Evolutionary conservation across 2,797 vertebrate genomes (phyloP).

Genomic region (Sylvia borin): DNA sequence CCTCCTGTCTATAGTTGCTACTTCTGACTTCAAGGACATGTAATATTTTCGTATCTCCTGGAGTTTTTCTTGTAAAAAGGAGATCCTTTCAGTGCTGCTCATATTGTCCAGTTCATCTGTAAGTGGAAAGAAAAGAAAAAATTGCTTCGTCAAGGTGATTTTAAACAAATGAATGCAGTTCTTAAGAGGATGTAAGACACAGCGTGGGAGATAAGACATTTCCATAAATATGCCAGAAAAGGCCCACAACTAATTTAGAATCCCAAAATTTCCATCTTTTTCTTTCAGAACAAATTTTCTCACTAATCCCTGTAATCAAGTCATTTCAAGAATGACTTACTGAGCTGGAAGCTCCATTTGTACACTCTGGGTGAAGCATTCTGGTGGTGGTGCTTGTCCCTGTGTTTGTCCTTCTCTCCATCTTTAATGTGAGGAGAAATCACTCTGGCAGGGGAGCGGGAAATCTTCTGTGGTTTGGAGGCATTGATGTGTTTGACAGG

Average conservation of each 20-base stretch:
- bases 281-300: background rate
- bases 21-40: slow-evolving; percentile 97
- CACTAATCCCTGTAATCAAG: background rate
- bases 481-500: slow-evolving; percentile 83
- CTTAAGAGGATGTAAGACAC: background rate
- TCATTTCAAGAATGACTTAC: slow-evolving; percentile 68
- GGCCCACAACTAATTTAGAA: background rate
- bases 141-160: background rate
- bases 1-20: slow-evolving; percentile 96
- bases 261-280: background rate
- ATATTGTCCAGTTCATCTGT: slow-evolving; percentile 92
- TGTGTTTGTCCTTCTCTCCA: slow-evolving; percentile 86
- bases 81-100: slow-evolving; percentile 92
- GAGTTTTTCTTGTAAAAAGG: slow-evolving; percentile 97
- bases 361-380: slow-evolving; percentile 86
- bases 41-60: slow-evolving; percentile 98
- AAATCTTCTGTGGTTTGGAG: slow-evolving; percentile 85
- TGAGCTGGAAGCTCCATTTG: slow-evolving; percentile 96
- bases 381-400: slow-evolving; percentile 86
- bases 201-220: background rate
- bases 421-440: slow-evolving; percentile 84
- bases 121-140: background rate
- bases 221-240: background rate
- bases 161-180: background rate
- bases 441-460: slow-evolving; percentile 81